Conservation (phyloP, 2,797 vertebrate species). For the Knipowitschia caucasica region DNA sequence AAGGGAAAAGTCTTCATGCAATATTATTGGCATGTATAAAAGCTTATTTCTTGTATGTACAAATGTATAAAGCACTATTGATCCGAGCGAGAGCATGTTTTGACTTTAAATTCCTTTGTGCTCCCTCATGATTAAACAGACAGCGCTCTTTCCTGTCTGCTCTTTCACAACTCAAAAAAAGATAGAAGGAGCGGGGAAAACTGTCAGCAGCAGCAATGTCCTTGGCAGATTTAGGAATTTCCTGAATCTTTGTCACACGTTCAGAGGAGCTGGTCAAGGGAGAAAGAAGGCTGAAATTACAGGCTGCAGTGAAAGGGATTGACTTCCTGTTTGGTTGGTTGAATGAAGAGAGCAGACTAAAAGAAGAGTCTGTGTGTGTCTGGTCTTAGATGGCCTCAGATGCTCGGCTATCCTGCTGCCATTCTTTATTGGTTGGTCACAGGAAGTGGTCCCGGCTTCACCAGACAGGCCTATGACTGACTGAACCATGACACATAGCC, state of each 20-base stretch:
- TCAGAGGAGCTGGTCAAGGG: conserved; percentile 33
- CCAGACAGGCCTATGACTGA: conserved; percentile 57
- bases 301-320: conserved; percentile 19
- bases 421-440: conserved; percentile 69
- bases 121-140: conserved; percentile 52
- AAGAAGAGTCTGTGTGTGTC: conserved; percentile 56
- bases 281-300: conserved; percentile 12
- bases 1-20: too few relatives aligned
- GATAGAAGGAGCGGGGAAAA: conserved; percentile 29
- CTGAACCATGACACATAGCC: conserved; percentile 12
- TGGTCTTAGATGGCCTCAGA: conserved; percentile 55
- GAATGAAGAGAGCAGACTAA: conserved; percentile 20
- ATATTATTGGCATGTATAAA: too few relatives aligned
- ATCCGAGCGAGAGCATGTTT: conserved; percentile 26
- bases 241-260: conserved; percentile 50
- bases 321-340: conserved; percentile 24
- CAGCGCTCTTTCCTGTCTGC: conserved; percentile 23
- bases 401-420: conserved; percentile 64
- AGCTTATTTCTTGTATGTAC: too few relatives aligned
- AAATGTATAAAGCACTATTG: neutral
- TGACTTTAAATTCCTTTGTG: conserved; percentile 30
- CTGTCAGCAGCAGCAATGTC: conserved; percentile 53
- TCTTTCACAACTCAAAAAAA: conserved; percentile 29
- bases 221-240: conserved; percentile 59
- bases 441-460: conserved; percentile 54